phyloP scores from a whole-genome alignment of 2,797 vertebrate species.

The Gambelia wislizenii region DNA sequence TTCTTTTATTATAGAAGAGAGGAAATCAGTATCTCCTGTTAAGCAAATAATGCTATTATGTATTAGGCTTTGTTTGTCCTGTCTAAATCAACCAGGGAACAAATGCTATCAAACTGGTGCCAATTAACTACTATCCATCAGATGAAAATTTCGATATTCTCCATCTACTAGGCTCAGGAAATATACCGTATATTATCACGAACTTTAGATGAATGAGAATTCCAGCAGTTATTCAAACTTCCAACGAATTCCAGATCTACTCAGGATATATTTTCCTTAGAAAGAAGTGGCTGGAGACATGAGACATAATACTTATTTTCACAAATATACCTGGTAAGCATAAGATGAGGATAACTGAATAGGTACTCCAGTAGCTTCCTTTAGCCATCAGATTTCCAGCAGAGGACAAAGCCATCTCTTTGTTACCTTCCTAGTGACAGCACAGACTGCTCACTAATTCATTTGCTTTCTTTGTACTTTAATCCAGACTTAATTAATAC shows the following conservation, averaged over 20 bases:
- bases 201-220: neutral
- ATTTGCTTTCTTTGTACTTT: too few species aligned
- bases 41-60: conserved; percentile 14
- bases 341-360: neutral
- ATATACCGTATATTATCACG: neutral
- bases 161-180: neutral
- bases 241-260: neutral
- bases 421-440: neutral
- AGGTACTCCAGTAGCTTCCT: neutral
- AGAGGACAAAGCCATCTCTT: neutral
- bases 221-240: neutral
- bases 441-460: neutral
- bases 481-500: too few species aligned
- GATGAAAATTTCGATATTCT: neutral
- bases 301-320: neutral
- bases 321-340: neutral
- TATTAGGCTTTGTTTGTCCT: neutral
- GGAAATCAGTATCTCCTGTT: neutral
- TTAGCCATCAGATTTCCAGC: neutral
- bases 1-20: conserved; percentile 10
- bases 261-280: neutral
- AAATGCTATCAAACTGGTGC: neutral
- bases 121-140: neutral
- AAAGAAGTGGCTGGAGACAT: neutral
- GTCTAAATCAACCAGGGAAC: neutral